Conservation (phyloP, 2,113 vertebrate genomes). For the Sphaerodactylus townsendi region DNA sequence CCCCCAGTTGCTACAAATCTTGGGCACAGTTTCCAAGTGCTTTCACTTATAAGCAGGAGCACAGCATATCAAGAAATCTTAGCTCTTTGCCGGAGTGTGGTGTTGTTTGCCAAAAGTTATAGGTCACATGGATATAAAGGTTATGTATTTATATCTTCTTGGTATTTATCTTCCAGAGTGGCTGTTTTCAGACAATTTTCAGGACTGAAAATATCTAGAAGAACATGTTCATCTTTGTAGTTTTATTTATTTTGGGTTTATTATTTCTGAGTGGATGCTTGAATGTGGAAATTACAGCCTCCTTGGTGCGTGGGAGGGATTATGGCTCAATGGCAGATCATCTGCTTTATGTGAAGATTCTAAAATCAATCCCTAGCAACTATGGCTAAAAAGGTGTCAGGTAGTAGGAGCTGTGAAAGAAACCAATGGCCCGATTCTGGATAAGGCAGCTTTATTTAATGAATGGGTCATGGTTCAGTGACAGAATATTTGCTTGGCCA, state of each 20-base stretch:
- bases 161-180: neutral
- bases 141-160: constrained; percentile 4
- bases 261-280: constrained; percentile 3
- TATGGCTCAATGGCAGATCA: too few species aligned
- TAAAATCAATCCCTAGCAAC: too few species aligned
- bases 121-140: neutral
- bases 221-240: neutral
- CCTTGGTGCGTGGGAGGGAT: neutral
- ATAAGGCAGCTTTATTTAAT: too few species aligned
- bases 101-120: neutral
- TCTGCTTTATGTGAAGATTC: too few species aligned
- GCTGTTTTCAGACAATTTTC: neutral
- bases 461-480: too few species aligned
- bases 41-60: neutral
- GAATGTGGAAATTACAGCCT: constrained; percentile 21
- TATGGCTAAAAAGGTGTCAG: too few species aligned
- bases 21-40: neutral
- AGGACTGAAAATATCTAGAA: neutral
- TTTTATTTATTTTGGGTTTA: constrained; percentile 1
- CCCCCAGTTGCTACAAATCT: neutral
- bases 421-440: too few species aligned
- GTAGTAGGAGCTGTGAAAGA: too few species aligned
- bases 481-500: too few species aligned
- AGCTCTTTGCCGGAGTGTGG: neutral
- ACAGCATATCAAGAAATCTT: neutral